Conservation (phyloP, 1,140 invertebrate genomes). For the Laupala kohalensis region DNA sequence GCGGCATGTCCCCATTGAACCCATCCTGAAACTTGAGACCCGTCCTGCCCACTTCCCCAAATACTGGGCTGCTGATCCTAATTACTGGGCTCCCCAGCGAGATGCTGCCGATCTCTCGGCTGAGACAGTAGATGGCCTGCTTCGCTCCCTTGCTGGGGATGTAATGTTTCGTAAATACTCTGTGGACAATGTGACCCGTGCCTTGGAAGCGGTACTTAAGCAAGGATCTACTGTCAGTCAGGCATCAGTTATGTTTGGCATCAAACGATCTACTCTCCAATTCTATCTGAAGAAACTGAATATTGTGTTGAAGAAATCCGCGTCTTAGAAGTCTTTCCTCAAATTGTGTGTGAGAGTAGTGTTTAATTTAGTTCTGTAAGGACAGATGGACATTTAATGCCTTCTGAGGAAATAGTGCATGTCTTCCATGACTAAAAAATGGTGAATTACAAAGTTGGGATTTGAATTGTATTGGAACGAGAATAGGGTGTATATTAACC, state of each 20-base stretch:
- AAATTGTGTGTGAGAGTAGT: background rate
- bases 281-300: slow-evolving; percentile 43
- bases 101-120: slow-evolving; percentile 8
- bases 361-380: background rate
- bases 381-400: too few species aligned
- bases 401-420: too few species aligned
- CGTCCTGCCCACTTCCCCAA: background rate
- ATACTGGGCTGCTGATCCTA: background rate
- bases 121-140: slow-evolving; percentile 12
- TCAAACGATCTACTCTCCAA: slow-evolving; percentile 40
- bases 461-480: too few species aligned
- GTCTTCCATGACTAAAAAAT: background rate
- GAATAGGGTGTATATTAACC: background rate
- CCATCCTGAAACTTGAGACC: background rate
- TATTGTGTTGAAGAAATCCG: slow-evolving; percentile 28
- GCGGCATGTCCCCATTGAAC: slow-evolving; percentile 13
- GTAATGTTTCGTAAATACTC: slow-evolving; percentile 17
- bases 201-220: slow-evolving; percentile 38
- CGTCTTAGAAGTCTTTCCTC: background rate
- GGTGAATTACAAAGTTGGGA: too few species aligned
- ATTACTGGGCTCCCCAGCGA: slow-evolving; percentile 7
- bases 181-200: slow-evolving; percentile 18
- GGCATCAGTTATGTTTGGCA: slow-evolving; percentile 36
- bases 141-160: slow-evolving; percentile 14
- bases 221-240: slow-evolving; percentile 36